Percentiles rank a stretch among this genome's conserved stretches.
phyloP scores from a whole-genome alignment of 2,797 vertebrate genomes.

The Neoniphon sammara region DNA sequence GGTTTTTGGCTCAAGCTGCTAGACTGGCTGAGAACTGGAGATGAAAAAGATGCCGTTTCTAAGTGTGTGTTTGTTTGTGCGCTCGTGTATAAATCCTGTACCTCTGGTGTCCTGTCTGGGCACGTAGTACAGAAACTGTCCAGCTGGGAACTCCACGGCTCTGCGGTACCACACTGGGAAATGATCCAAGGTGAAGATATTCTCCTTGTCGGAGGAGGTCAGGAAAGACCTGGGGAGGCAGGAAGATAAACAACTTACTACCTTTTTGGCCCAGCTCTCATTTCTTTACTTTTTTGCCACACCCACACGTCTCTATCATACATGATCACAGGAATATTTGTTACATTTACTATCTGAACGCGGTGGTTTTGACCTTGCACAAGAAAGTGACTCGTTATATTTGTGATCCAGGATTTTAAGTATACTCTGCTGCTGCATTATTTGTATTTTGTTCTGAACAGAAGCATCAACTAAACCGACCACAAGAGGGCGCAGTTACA shows the following conservation, averaged over 20 bases:
- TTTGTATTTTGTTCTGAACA: no score
- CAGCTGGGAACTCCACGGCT: constrained; percentile 88
- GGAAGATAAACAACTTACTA: constrained; percentile 30
- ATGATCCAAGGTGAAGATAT: constrained; percentile 93
- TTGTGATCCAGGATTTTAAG: no score
- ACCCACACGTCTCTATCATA: no score
- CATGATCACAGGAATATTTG: no score
- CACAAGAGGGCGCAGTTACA: constrained; percentile 33
- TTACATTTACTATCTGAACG: no score
- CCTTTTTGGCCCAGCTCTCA: no score
- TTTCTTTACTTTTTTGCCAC: no score
- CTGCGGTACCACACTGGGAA: constrained; percentile 97
- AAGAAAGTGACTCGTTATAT: no score
- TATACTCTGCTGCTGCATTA: no score
- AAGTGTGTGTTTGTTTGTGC: background rate
- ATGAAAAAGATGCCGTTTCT: constrained; percentile 17
- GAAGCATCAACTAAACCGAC: background rate
- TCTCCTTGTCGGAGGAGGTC: constrained; percentile 87
- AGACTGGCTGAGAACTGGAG: constrained; percentile 19
- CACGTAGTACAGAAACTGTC: constrained; percentile 92
- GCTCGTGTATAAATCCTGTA: constrained; percentile 68
- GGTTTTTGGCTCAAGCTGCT: constrained; percentile 19
- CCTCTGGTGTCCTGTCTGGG: constrained; percentile 86
- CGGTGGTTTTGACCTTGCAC: no score
- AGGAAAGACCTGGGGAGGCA: constrained; percentile 89